Percentiles rank a stretch among this genome's conserved stretches.
phyloP scores from a whole-genome alignment of 2,113 vertebrate genomes.

The Melanerpes formicivorus region DNA sequence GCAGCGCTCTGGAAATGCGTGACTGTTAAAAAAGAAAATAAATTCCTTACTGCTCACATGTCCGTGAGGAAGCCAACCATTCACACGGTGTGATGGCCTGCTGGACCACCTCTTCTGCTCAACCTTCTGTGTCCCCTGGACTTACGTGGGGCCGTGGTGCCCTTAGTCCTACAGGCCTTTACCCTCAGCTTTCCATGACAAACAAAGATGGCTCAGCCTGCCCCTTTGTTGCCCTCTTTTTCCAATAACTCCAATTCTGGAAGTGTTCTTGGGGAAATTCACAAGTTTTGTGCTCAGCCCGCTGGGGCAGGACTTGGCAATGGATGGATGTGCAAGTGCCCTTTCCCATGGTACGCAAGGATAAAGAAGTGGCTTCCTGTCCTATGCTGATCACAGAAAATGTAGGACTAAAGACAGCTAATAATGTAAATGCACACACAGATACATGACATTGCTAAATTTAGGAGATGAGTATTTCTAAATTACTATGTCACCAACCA shows the following conservation, averaged over 20 bases:
- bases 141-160: fast-evolving
- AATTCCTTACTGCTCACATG: not conserved
- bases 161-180: not conserved
- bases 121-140: not conserved
- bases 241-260: not conserved
- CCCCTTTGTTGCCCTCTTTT: not conserved
- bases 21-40: not conserved
- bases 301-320: fast-evolving
- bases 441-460: not conserved
- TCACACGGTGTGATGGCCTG: not conserved
- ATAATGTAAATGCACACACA: not conserved
- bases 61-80: not conserved
- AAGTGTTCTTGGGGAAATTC: not conserved
- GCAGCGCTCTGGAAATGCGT: not conserved
- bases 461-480: not conserved
- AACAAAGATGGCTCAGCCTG: not conserved
- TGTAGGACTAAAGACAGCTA: not conserved
- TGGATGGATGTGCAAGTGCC: fast-evolving
- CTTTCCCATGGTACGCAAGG: fast-evolving
- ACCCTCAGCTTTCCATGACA: not conserved
- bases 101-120: not conserved
- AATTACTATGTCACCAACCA: not conserved
- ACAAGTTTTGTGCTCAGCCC: not conserved
- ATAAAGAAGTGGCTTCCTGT: not conserved
- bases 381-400: not conserved